phyloP scores from a whole-genome alignment of 2,797 vertebrate genomes.

The Toxotes lorentzi region DNA sequence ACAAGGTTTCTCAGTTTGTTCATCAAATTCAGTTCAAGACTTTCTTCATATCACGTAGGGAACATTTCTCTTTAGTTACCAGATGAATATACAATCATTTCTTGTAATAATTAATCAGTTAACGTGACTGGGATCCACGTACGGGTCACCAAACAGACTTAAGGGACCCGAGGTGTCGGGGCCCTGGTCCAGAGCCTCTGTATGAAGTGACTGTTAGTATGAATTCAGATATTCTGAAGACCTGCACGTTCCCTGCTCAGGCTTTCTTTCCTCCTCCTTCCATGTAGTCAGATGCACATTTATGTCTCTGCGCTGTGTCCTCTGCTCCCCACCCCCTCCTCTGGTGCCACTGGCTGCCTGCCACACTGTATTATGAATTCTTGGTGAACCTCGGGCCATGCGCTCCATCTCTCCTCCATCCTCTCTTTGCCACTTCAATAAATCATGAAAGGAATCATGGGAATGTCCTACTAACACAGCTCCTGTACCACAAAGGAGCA shows the following conservation, averaged over 20 bases:
- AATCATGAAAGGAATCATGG: conserved; percentile 49
- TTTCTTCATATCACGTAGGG: neutral
- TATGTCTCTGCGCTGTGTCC: neutral
- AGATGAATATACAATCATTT: too few species aligned
- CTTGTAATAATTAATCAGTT: too few species aligned
- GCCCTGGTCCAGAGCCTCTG: too few species aligned
- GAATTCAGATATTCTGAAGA: too few species aligned
- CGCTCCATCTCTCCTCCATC: neutral
- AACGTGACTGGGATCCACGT: too few species aligned
- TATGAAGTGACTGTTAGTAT: too few species aligned
- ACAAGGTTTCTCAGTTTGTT: neutral
- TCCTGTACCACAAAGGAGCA: neutral
- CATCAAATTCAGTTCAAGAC: too few species aligned
- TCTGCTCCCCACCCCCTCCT: neutral
- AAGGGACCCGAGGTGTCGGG: too few species aligned
- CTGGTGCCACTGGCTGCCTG: neutral
- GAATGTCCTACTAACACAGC: conserved; percentile 42
- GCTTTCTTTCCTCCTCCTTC: too few species aligned
- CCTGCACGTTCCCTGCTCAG: too few species aligned
- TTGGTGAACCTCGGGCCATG: conserved; percentile 12
- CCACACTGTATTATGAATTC: conserved; percentile 46
- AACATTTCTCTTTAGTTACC: too few species aligned
- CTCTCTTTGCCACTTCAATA: conserved; percentile 29
- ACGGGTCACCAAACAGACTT: too few species aligned
- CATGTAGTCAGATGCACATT: neutral